Percentiles rank a stretch among this genome's conserved stretches.
Conservation (phyloP, 2,797 vertebrate genomes). For the Todus mexicanus region DNA sequence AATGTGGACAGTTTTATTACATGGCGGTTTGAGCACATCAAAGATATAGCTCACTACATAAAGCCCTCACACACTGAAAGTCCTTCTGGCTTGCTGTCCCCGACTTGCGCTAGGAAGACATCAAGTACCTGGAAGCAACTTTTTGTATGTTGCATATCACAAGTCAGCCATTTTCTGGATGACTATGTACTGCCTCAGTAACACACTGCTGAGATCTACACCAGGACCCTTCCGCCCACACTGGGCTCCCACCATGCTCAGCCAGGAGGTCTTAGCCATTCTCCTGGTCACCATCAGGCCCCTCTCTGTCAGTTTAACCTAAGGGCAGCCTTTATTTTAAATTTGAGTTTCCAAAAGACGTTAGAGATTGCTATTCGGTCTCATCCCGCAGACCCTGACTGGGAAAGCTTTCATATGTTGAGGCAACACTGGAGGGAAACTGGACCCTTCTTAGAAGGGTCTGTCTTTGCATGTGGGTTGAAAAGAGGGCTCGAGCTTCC, state of each 20-base stretch:
- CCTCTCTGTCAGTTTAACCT: background rate
- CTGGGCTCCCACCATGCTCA: background rate
- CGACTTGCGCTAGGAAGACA: background rate
- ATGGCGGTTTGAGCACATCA: background rate
- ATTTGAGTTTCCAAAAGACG: background rate
- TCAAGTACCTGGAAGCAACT: background rate
- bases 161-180: background rate
- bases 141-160: background rate
- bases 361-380: background rate
- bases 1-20: slow-evolving; percentile 15
- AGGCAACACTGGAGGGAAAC: background rate
- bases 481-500: background rate
- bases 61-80: background rate
- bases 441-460: background rate
- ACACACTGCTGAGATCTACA: background rate
- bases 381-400: background rate
- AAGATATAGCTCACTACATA: background rate
- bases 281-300: background rate
- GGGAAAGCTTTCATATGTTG: background rate
- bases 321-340: background rate
- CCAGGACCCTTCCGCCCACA: background rate
- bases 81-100: background rate
- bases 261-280: background rate
- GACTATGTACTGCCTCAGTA: background rate
- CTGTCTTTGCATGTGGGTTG: background rate